Evolutionary conservation across 2,113 vertebrate species (phyloP).

Genomic region (Syngnathus typhle): DNA sequence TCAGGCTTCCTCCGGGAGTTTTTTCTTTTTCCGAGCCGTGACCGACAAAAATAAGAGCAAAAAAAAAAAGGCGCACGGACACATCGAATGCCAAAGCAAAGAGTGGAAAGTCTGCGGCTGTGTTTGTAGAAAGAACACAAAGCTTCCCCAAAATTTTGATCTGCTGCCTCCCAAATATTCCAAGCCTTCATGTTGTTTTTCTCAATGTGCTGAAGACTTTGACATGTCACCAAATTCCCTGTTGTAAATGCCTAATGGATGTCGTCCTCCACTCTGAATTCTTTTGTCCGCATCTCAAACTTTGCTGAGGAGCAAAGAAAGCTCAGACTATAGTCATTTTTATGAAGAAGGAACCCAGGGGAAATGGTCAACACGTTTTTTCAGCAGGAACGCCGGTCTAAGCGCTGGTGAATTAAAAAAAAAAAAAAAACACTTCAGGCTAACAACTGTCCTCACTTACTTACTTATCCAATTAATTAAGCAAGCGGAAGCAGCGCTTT

Average conservation of each 20-base stretch:
- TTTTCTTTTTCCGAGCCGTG: conserved; percentile 31
- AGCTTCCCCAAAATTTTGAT: conserved; percentile 28
- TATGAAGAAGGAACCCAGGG: neutral
- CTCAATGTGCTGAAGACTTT: neutral
- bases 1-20: conserved; percentile 51
- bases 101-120: conserved; percentile 51
- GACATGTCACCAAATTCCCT: neutral
- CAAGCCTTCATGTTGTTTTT: neutral
- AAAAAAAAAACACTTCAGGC: conserved; percentile 31
- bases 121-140: conserved; percentile 31
- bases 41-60: conserved; percentile 15
- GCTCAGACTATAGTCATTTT: neutral
- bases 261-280: neutral
- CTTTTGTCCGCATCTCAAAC: neutral
- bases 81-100: conserved; percentile 26
- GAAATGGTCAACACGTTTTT: neutral
- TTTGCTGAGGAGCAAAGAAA: neutral
- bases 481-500: conserved; percentile 47
- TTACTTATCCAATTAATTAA: conserved; percentile 45
- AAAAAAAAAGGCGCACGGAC: conserved; percentile 28
- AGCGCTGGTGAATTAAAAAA: conserved; percentile 15
- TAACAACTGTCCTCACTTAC: conserved; percentile 46
- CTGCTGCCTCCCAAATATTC: conserved; percentile 3
- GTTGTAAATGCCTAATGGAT: neutral
- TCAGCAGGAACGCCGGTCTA: conserved; percentile 18